Conservation (phyloP, 2,113 vertebrate genomes). For the Siphamia tubifer region DNA sequence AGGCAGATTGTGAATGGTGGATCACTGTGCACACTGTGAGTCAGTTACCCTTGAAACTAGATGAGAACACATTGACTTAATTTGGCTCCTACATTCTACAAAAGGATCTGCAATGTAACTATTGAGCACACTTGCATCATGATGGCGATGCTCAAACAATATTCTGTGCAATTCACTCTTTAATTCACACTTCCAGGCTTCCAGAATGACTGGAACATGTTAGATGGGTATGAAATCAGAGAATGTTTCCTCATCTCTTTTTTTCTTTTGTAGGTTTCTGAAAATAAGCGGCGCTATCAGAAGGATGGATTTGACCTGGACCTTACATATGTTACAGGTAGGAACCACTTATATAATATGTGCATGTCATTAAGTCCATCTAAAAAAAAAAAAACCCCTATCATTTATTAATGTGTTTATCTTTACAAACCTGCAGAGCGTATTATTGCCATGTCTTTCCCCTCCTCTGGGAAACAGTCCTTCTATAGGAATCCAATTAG, state of each 20-base stretch:
- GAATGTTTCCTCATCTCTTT: not conserved
- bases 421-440: slow-evolving; percentile 76
- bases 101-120: no score
- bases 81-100: no score
- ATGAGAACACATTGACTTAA: no score
- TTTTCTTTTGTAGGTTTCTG: slow-evolving; percentile 83
- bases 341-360: not conserved
- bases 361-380: not conserved
- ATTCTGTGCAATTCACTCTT: no score
- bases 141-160: no score
- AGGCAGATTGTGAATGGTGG: no score
- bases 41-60: no score
- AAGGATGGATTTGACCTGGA: slow-evolving; percentile 97
- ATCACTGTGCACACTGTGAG: no score
- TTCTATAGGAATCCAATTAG: slow-evolving; percentile 94
- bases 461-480: slow-evolving; percentile 93
- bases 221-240: not conserved
- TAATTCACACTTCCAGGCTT: no score
- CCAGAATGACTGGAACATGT: not conserved
- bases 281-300: slow-evolving; percentile 92
- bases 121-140: no score
- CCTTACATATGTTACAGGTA: slow-evolving; percentile 95
- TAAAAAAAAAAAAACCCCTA: no score
- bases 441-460: slow-evolving; percentile 98
- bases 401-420: not conserved